Conservation (phyloP, 2,113 vertebrate species). For the Poeciliopsis turrubarensis region DNA sequence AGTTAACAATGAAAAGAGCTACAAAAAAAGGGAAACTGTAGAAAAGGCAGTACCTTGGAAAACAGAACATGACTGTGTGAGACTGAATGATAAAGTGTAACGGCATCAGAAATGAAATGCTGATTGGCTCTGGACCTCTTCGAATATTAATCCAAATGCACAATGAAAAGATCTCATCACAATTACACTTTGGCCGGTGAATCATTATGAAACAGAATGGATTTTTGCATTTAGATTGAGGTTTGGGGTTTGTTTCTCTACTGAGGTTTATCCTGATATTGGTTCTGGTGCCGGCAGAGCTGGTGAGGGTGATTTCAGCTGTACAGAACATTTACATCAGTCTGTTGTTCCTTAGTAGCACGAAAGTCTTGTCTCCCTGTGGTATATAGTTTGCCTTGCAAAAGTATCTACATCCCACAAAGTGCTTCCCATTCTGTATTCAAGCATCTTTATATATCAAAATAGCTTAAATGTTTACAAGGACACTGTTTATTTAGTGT, state of each 20-base stretch:
- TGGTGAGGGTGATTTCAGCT: slow-evolving; percentile 40
- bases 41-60: slow-evolving; percentile 38
- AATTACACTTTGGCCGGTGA: slow-evolving; percentile 42
- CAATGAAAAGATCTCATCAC: slow-evolving; percentile 56
- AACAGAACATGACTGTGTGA: slow-evolving; percentile 25
- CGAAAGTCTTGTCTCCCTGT: slow-evolving; percentile 29
- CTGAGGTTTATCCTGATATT: slow-evolving; percentile 13
- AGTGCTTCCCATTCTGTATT: too few relatives aligned
- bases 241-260: slow-evolving; percentile 28
- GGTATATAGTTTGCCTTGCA: not conserved
- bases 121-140: slow-evolving; percentile 54
- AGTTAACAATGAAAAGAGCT: slow-evolving; percentile 35
- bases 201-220: slow-evolving; percentile 45
- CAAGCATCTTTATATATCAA: too few relatives aligned
- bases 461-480: too few relatives aligned
- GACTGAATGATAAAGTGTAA: slow-evolving; percentile 33
- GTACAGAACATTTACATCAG: slow-evolving; percentile 9
- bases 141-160: slow-evolving; percentile 62
- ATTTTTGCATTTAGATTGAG: slow-evolving; percentile 53
- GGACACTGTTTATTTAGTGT: too few relatives aligned
- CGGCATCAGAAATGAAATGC: slow-evolving; percentile 32
- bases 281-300: slow-evolving; percentile 22
- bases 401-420: too few relatives aligned
- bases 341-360: slow-evolving; percentile 22
- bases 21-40: slow-evolving; percentile 51